Evolutionary conservation across 1,140 invertebrate species (phyloP).

Genomic region (Drosophila hydei): DNA sequence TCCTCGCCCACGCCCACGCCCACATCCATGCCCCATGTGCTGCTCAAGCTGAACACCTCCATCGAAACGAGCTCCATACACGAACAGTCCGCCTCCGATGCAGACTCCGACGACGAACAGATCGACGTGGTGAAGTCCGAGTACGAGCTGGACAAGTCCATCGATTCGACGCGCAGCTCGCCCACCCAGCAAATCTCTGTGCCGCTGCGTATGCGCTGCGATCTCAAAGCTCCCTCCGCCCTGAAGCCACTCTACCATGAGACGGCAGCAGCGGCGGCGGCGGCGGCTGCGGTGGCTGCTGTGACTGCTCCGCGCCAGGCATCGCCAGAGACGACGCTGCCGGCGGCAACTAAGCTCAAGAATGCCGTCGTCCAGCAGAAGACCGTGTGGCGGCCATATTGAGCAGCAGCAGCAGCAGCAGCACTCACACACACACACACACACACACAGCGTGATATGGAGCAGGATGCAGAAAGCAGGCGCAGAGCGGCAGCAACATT

Average conservation of each 20-base stretch:
- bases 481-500: slow-evolving; percentile 77
- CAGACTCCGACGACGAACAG: slow-evolving; percentile 87
- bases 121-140: slow-evolving; percentile 91
- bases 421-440: not conserved
- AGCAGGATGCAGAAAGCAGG: slow-evolving; percentile 31
- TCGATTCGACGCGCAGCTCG: slow-evolving; percentile 70
- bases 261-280: slow-evolving; percentile 34
- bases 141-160: slow-evolving; percentile 85
- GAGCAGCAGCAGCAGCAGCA: slow-evolving; percentile 49
- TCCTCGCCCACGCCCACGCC: slow-evolving; percentile 84
- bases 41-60: slow-evolving; percentile 85
- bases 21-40: slow-evolving; percentile 75
- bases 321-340: slow-evolving; percentile 85
- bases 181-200: slow-evolving; percentile 57
- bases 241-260: slow-evolving; percentile 84
- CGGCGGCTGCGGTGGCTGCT: slow-evolving; percentile 5
- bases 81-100: slow-evolving; percentile 87
- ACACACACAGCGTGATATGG: slow-evolving; percentile 51
- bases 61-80: slow-evolving; percentile 86
- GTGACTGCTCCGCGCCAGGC: slow-evolving; percentile 75
- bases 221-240: slow-evolving; percentile 87
- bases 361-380: slow-evolving; percentile 86
- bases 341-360: slow-evolving; percentile 81
- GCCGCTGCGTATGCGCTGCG: slow-evolving; percentile 81
- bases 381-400: slow-evolving; percentile 91